Percentiles rank a stretch among this genome's conserved stretches.
Evolutionary conservation across 1,140 invertebrate species (phyloP).

Genomic region (Parasteatoda tepidariorum): DNA sequence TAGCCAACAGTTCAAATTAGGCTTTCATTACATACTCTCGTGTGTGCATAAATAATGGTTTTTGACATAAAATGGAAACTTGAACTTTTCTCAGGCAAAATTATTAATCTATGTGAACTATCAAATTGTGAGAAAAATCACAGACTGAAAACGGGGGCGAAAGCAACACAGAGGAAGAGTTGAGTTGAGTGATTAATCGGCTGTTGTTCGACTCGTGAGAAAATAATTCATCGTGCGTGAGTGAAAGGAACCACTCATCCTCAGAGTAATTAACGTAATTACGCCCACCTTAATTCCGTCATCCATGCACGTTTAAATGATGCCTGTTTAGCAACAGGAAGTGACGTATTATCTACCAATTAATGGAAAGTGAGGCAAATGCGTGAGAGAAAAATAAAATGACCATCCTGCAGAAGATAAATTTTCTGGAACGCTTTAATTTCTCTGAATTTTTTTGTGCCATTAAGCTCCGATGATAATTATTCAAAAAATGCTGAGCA

Average conservation of each 20-base stretch:
- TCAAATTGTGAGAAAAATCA: too few relatives aligned
- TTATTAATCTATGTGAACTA: too few relatives aligned
- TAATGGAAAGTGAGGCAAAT: neutral
- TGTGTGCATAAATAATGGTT: too few relatives aligned
- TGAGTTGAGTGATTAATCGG: conserved; percentile 28
- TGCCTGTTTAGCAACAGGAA: conserved; percentile 12
- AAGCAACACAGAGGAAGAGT: neutral
- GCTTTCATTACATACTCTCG: too few relatives aligned
- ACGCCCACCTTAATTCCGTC: neutral
- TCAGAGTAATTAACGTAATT: conserved; percentile 42
- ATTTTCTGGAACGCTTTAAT: neutral
- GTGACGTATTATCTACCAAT: conserved; percentile 30
- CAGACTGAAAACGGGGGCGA: too few relatives aligned
- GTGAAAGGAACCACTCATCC: conserved; percentile 22
- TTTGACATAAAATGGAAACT: too few relatives aligned
- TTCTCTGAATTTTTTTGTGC: too few relatives aligned
- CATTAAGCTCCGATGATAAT: too few relatives aligned
- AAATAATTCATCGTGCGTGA: conserved; percentile 34
- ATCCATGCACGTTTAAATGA: neutral
- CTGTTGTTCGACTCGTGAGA: conserved; percentile 19
- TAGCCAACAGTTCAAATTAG: too few relatives aligned
- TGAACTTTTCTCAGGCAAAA: too few relatives aligned
- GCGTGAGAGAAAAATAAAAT: neutral
- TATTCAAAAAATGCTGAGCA: too few relatives aligned
- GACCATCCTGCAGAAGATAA: neutral